Percentiles rank a stretch among this genome's conserved stretches.
These are phyloP conservation scores for Platycheirus albimanus DNA, from an alignment of 2,888 invertebrate species.

Conservation along the genomic window DNA sequence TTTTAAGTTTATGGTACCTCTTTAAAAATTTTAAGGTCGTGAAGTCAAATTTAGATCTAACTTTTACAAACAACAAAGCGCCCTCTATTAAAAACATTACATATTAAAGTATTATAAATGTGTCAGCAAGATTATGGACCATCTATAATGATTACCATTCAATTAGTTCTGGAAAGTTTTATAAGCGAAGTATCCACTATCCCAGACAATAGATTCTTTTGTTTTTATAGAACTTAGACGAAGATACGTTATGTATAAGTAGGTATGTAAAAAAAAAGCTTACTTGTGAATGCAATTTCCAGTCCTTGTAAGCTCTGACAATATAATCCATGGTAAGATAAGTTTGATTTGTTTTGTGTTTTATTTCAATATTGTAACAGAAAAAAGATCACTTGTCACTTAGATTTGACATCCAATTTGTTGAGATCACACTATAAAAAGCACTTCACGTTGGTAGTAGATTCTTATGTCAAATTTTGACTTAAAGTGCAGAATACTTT, in stretches of 20 bases:
- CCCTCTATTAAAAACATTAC: no score
- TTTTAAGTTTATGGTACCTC: no score
- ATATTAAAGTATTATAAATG: no score
- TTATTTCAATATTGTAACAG: constrained; percentile 18
- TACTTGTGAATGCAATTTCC: constrained; percentile 82
- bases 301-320: constrained; percentile 82
- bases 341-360: constrained; percentile 40
- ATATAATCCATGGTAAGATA: constrained; percentile 81
- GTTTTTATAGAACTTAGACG: constrained; percentile 16
- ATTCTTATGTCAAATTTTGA: background rate
- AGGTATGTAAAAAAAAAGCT: constrained; percentile 50
- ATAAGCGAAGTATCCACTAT: no score
- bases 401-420: constrained; percentile 15
- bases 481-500: constrained; percentile 27
- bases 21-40: no score
- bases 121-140: no score
- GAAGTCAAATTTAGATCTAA: no score
- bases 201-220: constrained; percentile 34
- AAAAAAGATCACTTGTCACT: constrained; percentile 24
- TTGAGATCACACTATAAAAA: constrained; percentile 21
- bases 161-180: no score
- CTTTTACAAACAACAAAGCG: no score
- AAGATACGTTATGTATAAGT: no score
- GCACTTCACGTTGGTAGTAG: constrained; percentile 11
- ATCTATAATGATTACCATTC: no score